phyloP scores from a whole-genome alignment of 2,797 vertebrate species.

The Tamandua tetradactyla region DNA sequence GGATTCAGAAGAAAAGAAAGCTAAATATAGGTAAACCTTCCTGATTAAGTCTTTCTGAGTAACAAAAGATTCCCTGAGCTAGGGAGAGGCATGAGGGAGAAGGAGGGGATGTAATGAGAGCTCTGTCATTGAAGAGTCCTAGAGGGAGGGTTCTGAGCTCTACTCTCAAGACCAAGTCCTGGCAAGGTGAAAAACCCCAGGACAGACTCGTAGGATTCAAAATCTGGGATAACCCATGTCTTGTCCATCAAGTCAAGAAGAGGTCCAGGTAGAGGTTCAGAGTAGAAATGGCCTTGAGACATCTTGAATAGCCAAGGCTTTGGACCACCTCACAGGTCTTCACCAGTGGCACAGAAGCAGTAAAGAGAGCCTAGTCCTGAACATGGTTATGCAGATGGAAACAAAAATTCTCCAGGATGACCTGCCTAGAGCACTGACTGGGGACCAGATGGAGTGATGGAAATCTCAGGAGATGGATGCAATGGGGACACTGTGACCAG shows the following conservation, averaged over 20 bases:
- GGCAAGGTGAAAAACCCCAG: not conserved
- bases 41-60: slow-evolving; percentile 12
- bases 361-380: not conserved
- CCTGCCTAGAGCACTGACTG: not conserved
- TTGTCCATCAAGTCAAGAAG: slow-evolving; percentile 6
- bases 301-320: not conserved
- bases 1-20: not conserved
- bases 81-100: not conserved
- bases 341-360: not conserved
- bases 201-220: not conserved
- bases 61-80: not conserved
- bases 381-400: not conserved
- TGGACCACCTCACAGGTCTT: not conserved
- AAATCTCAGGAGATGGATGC: not conserved
- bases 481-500: too few relatives aligned
- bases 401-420: not conserved
- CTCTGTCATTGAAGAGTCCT: too few relatives aligned
- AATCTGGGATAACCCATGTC: not conserved
- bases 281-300: not conserved
- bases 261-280: not conserved
- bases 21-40: not conserved
- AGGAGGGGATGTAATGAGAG: too few relatives aligned
- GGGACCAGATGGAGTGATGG: not conserved
- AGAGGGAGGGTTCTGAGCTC: not conserved
- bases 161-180: not conserved